A percentile compares a stretch with the other conserved stretches of the same genome.
Evolutionary conservation across 2,113 vertebrate genomes (phyloP).

Genomic region (Protomyctophum bolini): DNA sequence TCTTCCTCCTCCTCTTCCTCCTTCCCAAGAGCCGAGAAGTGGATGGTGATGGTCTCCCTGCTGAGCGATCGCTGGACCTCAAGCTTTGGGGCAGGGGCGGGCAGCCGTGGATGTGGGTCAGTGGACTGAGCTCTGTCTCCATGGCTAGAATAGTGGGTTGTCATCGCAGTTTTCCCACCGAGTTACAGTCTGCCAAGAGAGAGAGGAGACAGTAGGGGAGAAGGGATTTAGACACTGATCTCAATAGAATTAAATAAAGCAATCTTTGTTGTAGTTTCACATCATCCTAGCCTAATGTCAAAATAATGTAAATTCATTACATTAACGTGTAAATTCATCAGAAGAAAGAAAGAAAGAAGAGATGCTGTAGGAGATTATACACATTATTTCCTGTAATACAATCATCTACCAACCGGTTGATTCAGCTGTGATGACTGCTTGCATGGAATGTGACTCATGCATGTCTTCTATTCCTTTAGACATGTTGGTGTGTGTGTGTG

Average conservation of each 20-base stretch:
- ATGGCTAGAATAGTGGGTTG: slow-evolving; percentile 90
- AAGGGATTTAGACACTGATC: neutral
- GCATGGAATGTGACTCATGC: neutral
- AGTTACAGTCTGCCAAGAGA: slow-evolving; percentile 76
- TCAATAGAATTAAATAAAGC: neutral
- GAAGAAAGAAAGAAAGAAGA: neutral
- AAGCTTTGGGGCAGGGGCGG: slow-evolving; percentile 83
- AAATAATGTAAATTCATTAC: neutral
- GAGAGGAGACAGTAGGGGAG: slow-evolving; percentile 26
- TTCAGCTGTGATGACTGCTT: neutral
- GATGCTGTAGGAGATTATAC: no score
- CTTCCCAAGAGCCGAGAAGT: slow-evolving; percentile 93
- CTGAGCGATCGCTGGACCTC: slow-evolving; percentile 90
- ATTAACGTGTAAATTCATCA: neutral
- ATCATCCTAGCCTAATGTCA: neutral
- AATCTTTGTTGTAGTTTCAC: neutral
- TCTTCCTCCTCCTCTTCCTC: slow-evolving; percentile 96
- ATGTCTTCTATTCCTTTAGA: neutral
- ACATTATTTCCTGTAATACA: no score
- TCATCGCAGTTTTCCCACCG: slow-evolving; percentile 89
- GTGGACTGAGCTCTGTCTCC: slow-evolving; percentile 80
- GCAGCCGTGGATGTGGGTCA: slow-evolving; percentile 74
- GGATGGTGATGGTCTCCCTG: slow-evolving; percentile 92
- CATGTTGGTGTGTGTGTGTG: neutral
- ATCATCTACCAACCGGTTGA: neutral